These are phyloP conservation scores for Tetropium fuscum DNA, from an alignment of 2,888 invertebrate genomes.

Conservation along the genomic window DNA sequence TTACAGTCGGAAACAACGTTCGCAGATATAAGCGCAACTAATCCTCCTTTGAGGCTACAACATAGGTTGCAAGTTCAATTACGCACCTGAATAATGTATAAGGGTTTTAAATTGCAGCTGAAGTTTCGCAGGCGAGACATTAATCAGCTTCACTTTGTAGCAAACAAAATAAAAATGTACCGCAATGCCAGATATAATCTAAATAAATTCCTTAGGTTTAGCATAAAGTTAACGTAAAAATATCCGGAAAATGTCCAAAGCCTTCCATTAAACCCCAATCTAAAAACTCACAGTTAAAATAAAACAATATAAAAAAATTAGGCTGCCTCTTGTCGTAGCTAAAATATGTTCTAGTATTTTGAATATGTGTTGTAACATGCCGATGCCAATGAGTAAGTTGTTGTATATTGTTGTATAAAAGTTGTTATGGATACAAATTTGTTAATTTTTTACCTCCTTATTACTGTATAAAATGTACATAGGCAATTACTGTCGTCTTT, in stretches of 20 bases:
- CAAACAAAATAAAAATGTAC: neutral
- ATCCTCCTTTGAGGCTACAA: neutral
- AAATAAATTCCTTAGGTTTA: neutral
- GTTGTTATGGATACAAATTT: no score
- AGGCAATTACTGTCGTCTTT: slow-evolving; percentile 34
- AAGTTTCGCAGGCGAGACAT: slow-evolving; percentile 3
- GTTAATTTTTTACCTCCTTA: no score
- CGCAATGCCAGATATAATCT: neutral
- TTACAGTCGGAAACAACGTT: neutral
- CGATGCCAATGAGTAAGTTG: slow-evolving; percentile 19
- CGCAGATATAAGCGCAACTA: neutral
- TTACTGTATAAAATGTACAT: slow-evolving; percentile 44
- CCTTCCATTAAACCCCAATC: neutral
- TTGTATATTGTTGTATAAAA: slow-evolving; percentile 21
- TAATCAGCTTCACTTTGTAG: neutral
- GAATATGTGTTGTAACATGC: slow-evolving; percentile 25
- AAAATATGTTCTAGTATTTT: slow-evolving; percentile 21
- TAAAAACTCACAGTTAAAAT: slow-evolving; percentile 21
- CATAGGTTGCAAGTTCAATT: slow-evolving; percentile 1
- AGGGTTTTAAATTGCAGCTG: slow-evolving; percentile 2
- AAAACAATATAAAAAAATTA: slow-evolving; percentile 16
- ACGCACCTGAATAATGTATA: slow-evolving; percentile 2
- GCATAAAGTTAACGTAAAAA: neutral
- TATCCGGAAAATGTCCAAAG: neutral
- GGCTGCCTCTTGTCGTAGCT: slow-evolving; percentile 23